Conservation (phyloP, 2,888 invertebrate genomes). For the Itoplectis maculator region DNA sequence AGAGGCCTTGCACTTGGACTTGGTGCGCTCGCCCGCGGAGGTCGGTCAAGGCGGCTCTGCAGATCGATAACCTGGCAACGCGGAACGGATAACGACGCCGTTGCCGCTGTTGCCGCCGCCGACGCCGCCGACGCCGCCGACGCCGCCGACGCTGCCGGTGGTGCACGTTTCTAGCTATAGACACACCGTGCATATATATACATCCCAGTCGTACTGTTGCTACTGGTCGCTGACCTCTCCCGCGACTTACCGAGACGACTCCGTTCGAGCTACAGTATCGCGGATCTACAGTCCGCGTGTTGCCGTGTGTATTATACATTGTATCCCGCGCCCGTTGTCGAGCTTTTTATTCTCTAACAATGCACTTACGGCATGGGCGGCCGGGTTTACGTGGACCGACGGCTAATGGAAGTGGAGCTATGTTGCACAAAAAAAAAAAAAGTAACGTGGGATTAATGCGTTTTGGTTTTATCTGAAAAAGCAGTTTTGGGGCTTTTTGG, state of each 20-base stretch:
- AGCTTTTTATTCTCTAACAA: not conserved
- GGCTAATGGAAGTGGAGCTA: not conserved
- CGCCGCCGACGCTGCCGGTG: conserved; percentile 55
- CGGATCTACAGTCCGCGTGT: conserved; percentile 21
- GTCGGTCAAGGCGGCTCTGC: conserved; percentile 83
- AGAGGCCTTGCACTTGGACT: conserved; percentile 83
- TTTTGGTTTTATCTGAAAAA: no score
- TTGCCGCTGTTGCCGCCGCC: conserved; percentile 61
- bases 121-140: conserved; percentile 63
- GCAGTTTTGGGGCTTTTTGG: no score
- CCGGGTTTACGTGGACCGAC: not conserved
- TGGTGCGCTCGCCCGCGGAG: conserved; percentile 79
- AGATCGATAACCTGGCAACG: conserved; percentile 83
- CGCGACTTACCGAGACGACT: conserved; percentile 63
- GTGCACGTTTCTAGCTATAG: conserved; percentile 50
- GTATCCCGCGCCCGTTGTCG: conserved; percentile 14
- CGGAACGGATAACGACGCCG: conserved; percentile 78
- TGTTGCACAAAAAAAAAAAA: not conserved
- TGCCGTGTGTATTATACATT: conserved; percentile 1
- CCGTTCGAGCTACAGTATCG: conserved; percentile 52
- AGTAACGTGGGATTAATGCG: no score
- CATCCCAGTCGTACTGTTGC: conserved; percentile 59
- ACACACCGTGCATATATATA: conserved; percentile 19
- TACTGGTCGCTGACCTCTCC: conserved; percentile 73
- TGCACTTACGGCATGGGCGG: not conserved